Evolutionary conservation across 2,113 vertebrate species (phyloP).

Genomic region (Pholis gunnellus): DNA sequence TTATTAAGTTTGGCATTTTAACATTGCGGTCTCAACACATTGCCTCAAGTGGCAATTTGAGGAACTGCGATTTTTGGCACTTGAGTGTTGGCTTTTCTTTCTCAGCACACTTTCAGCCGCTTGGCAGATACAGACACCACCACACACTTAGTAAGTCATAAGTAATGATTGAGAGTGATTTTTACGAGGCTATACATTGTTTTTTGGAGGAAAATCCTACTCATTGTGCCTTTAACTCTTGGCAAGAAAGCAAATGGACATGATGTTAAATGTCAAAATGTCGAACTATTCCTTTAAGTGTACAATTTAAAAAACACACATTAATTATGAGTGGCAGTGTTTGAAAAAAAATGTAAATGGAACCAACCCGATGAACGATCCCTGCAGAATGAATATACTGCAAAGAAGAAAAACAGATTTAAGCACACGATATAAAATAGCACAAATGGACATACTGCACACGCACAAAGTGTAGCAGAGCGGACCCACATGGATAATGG

Average conservation of each 20-base stretch:
- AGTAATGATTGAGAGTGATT: neutral
- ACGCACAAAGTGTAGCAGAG: neutral
- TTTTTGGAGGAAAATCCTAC: neutral
- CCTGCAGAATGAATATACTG: conserved; percentile 88
- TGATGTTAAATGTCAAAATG: neutral
- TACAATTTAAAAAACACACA: neutral
- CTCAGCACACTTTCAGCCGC: neutral
- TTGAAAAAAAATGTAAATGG: neutral
- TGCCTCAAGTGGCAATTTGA: no score
- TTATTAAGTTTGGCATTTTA: no score
- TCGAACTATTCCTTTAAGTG: neutral
- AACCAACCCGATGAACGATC: conserved; percentile 85
- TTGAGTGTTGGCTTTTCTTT: neutral
- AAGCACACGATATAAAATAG: neutral
- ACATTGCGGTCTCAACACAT: no score
- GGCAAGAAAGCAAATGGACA: neutral
- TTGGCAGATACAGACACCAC: neutral
- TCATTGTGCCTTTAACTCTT: neutral
- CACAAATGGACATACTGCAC: neutral
- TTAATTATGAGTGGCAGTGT: neutral
- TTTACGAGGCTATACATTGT: neutral
- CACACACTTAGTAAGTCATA: neutral
- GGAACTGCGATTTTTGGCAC: no score
- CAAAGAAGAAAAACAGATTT: conserved; percentile 33
- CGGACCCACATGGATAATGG: neutral